Conservation (phyloP, 2,797 vertebrate species). For the Prionace glauca region DNA sequence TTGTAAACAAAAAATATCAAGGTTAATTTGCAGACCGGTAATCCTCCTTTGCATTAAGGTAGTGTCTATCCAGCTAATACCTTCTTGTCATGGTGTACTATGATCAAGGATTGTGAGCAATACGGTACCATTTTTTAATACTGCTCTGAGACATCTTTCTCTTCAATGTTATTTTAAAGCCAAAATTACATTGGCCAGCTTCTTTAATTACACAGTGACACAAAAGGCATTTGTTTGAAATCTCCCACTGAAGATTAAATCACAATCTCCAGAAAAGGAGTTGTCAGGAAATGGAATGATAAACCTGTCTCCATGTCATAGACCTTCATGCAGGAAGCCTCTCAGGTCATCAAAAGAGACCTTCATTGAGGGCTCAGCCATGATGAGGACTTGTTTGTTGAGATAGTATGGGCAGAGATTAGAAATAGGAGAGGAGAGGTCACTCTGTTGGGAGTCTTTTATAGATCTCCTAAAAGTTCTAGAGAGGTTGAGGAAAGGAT, state of each 20-base stretch:
- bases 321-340: not conserved
- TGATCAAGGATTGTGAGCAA: not conserved
- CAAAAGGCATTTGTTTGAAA: not conserved
- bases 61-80: not conserved
- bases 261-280: not conserved
- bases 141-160: not conserved
- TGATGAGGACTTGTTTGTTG: no score
- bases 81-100: not conserved
- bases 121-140: not conserved
- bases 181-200: not conserved
- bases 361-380: not conserved
- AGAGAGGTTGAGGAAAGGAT: no score
- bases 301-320: not conserved
- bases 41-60: not conserved
- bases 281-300: slow-evolving; percentile 15
- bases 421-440: no score
- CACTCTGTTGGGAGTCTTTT: no score
- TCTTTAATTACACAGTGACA: not conserved
- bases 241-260: not conserved
- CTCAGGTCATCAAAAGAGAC: not conserved
- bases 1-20: not conserved
- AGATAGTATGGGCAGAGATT: no score
- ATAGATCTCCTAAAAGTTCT: no score
- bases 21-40: no score
- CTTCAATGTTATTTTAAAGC: not conserved